Base-by-base conservation (phyloP, 2,113 vertebrate species). In the Progne subis region DNA sequence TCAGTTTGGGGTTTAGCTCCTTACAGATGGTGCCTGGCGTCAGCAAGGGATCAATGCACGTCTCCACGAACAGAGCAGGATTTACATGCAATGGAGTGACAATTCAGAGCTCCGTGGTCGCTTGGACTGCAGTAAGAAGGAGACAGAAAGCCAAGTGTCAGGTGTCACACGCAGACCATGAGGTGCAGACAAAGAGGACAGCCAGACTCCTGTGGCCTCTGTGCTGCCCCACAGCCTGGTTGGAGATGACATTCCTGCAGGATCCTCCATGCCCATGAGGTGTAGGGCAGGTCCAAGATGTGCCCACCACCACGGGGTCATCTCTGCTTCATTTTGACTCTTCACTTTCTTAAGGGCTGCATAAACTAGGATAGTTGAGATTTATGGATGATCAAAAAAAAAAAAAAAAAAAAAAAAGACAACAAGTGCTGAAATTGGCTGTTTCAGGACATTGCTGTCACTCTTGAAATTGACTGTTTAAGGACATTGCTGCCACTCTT, bases 191-290 rank as follows among this genome's bases (percentile, higher is more conserved):
- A 57, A 32, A 43, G 15, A 80, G 44, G 31, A 31, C 18, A 67
- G 14, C 3, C 1, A 6, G 55, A 21, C 9, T 1, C 12, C 44
- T 31, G 24, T 21, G 11, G 34, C 44, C 49, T 64, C 56, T 3
- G 0, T 56, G 32, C n/a, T 90, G 34, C 29, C 12, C 29, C 32
- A 26, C 19, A 41, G 34, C 12, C 17, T 44, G 61, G 16, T 0
- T 79, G 34, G 55, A 82, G 37, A 29, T 7, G 29, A 4, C 16
- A 16, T n/a, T 79, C 50, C 80, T 70, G 39, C 13, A 76, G 57
- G 5, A 8, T 26, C 10, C 34, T n/a, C 18, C 0, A 0, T 34
- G 43, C 20, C 47, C 1, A 0, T 3, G 44, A 43, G 49, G 24
- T 1, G 3, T 1, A 18, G 43, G 44, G 20, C 7, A 57, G n/a